Evolutionary conservation across 2,888 invertebrate genomes (phyloP), one percentile per base, ranked within the genome.

Genomic region (Hemistola chrysoprasaria): DNA sequence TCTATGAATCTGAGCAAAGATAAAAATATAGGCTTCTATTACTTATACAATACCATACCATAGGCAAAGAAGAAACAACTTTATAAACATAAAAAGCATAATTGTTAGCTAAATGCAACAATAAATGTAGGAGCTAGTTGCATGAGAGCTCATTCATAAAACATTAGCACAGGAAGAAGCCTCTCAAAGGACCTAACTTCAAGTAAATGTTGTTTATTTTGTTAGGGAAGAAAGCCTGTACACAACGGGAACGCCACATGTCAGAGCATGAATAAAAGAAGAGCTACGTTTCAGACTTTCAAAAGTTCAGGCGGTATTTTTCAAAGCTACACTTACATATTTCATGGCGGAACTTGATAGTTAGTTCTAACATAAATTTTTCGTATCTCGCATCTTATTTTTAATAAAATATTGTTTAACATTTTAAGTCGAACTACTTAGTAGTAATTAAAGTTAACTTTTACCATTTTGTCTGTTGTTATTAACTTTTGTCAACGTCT

Each of bases 161-260:
- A 83, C 85, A 86, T 85, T 67, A 75, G 73, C 56, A 61, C 62
- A 64, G 68, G 73, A 60, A 66, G 71, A 72, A 74, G 67, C 55
- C 69, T 83, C 82, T 85, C 83, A 86, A 85, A 87, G 85, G 81
- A 84, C 74, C 70, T 72, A 78, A 81, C 80, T 86, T 73, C 76
- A 76, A 81, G 85, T 79, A 82, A 82, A 83, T 77, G 82, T 83
- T 84, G 79, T 88, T 88, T 88, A 87, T 86, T 88, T 86, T 82
- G 85, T 86, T 87, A 79, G 62, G 65, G 67, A 84, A 86, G 85
- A 87, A 86, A 86, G 83, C 78, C 70, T 80, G 83, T 75, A 75
- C 74, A 86, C 82, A 78, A 77, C 78, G 71, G 59, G 78, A 74
- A 75, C 78, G 78, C 85, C 87, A 87, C 84, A 87, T 87, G 86